phyloP scores from a whole-genome alignment of 2,797 vertebrate genomes.

The Eidolon dupreanum region DNA sequence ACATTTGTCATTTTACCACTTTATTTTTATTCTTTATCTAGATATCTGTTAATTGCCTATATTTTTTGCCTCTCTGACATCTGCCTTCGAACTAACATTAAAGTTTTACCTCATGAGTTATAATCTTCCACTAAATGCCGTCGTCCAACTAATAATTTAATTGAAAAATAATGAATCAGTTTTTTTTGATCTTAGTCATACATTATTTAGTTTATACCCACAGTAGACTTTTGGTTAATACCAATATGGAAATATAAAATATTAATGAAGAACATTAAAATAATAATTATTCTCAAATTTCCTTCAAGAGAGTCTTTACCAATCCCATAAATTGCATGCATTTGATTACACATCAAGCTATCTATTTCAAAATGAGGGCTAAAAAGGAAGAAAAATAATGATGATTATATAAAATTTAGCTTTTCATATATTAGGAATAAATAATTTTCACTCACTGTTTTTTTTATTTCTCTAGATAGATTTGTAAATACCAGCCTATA shows the following conservation, averaged over 20 bases:
- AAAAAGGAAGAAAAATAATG: slow-evolving; percentile 16
- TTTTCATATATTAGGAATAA: slow-evolving; percentile 57
- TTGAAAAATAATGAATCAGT: slow-evolving; percentile 24
- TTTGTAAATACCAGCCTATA: not conserved
- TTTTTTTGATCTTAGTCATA: slow-evolving; percentile 29
- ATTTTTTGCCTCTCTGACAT: not conserved
- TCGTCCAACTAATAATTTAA: slow-evolving; percentile 24
- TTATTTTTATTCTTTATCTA: slow-evolving; percentile 43
- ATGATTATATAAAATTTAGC: slow-evolving; percentile 30
- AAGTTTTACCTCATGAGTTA: slow-evolving; percentile 15
- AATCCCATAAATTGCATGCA: not conserved
- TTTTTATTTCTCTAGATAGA: slow-evolving; percentile 36
- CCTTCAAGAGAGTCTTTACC: not conserved
- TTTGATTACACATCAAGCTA: not conserved
- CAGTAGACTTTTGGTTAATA: slow-evolving; percentile 40
- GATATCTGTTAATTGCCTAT: not conserved
- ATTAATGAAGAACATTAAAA: slow-evolving; percentile 39
- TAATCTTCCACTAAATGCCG: not conserved
- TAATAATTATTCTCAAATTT: slow-evolving; percentile 29
- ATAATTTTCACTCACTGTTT: slow-evolving; percentile 18
- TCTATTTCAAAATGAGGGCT: slow-evolving; percentile 30
- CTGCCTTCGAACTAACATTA: slow-evolving; percentile 34
- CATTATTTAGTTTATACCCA: slow-evolving; percentile 35
- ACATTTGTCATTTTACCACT: not conserved
- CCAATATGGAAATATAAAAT: slow-evolving; percentile 31